phyloP scores from a whole-genome alignment of 2,797 vertebrate species.

The Bradypodion pumilum region DNA sequence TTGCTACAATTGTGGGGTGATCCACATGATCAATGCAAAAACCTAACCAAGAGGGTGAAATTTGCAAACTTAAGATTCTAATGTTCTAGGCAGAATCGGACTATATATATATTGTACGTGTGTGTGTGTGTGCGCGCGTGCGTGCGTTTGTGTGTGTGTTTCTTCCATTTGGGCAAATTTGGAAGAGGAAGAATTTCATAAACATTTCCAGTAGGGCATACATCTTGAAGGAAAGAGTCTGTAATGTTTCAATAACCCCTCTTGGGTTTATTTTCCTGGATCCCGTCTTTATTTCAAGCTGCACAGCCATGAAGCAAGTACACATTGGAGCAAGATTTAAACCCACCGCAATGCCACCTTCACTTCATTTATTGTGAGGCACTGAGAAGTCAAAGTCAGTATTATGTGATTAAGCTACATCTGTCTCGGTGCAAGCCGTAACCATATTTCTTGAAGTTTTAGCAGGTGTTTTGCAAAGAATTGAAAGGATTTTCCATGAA shows the following conservation, averaged over 20 bases:
- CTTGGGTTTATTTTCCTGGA: constrained; percentile 40
- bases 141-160: neutral
- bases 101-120: too few relatives aligned
- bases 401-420: constrained; percentile 81
- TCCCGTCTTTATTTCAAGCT: constrained; percentile 50
- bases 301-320: constrained; percentile 53
- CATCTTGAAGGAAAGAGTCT: neutral
- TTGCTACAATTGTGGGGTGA: too few relatives aligned
- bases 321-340: constrained; percentile 73
- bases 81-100: too few relatives aligned
- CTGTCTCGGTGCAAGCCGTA: constrained; percentile 75
- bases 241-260: constrained; percentile 46
- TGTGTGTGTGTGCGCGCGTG: neutral
- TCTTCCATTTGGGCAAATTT: neutral
- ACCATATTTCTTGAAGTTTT: constrained; percentile 81
- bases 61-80: neutral
- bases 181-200: neutral
- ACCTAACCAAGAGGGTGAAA: too few relatives aligned
- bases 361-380: constrained; percentile 74
- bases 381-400: constrained; percentile 76
- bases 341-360: constrained; percentile 57
- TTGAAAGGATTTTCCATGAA: constrained; percentile 76
- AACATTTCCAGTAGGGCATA: neutral
- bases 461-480: constrained; percentile 79
- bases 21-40: neutral